These are phyloP conservation scores for Cuculus canorus DNA, from an alignment of 2,797 vertebrate species.

Conservation along the genomic window DNA sequence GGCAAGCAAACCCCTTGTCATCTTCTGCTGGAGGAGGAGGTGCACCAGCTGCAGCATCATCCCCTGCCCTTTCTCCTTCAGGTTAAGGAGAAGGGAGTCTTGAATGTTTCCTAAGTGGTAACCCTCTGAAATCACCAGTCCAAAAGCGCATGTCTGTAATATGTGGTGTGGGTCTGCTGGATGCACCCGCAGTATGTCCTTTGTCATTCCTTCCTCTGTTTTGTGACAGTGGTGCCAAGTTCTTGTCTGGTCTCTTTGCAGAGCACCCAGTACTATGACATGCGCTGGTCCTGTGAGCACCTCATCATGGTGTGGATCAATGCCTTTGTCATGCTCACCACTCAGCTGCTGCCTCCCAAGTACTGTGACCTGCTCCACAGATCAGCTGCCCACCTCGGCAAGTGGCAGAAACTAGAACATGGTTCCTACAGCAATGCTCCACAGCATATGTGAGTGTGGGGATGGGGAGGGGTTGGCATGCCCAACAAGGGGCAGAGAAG, in stretches of 20 bases:
- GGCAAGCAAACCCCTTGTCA: not conserved
- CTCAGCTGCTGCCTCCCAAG: conserved; percentile 94
- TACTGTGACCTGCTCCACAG: conserved; percentile 97
- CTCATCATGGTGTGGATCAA: conserved; percentile 99
- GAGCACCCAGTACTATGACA: conserved; percentile 99
- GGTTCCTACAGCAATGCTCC: conserved; percentile 96
- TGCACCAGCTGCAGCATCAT: conserved; percentile 7
- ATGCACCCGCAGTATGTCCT: conserved; percentile 31
- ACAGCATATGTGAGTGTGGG: conserved; percentile 92
- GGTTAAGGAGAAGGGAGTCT: conserved; percentile 36
- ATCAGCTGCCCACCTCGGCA: conserved; percentile 94
- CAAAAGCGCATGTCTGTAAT: conserved; percentile 71
- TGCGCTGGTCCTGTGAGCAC: conserved; percentile 99
- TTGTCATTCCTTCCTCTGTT: not conserved
- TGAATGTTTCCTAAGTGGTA: conserved; percentile 35
- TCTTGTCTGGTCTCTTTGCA: conserved; percentile 74
- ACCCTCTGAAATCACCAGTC: conserved; percentile 41
- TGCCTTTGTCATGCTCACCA: conserved; percentile 98
- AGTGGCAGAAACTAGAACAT: conserved; percentile 97
- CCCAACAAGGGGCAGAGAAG: not conserved
- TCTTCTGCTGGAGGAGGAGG: conserved; percentile 7
- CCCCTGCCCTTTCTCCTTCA: conserved; percentile 35
- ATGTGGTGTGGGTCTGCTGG: conserved; percentile 71
- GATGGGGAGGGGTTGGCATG: not conserved
- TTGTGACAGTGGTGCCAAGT: not conserved